phyloP scores from a whole-genome alignment of 2,113 vertebrate genomes.

The Aramus guarauna region DNA sequence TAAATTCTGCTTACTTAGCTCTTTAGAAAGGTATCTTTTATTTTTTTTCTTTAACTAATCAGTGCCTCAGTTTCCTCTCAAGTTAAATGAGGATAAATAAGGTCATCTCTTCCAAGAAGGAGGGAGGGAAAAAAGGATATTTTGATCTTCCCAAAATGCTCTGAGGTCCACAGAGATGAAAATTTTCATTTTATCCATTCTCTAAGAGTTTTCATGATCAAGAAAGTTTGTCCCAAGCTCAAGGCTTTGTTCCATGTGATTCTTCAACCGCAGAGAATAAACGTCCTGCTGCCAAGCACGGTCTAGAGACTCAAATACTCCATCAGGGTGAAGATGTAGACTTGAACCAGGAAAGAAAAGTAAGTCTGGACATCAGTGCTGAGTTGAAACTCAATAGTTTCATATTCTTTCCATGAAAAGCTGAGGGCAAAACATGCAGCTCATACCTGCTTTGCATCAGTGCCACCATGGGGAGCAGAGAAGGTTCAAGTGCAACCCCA shows the following conservation, averaged over 20 bases:
- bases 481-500: background rate
- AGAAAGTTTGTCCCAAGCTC: background rate
- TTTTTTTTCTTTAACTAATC: background rate
- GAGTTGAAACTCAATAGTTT: background rate
- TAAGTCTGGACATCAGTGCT: background rate
- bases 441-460: background rate
- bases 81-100: background rate
- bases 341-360: background rate
- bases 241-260: background rate
- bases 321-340: background rate
- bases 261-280: background rate
- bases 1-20: background rate
- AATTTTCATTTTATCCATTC: background rate
- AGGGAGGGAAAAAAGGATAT: background rate
- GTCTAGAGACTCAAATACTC: background rate
- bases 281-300: accelerated
- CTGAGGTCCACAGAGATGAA: background rate
- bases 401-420: background rate
- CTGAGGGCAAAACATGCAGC: background rate
- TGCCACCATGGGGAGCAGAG: accelerated
- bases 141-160: background rate
- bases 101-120: background rate
- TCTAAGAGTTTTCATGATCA: background rate
- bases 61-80: background rate
- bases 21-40: background rate